Evolutionary conservation across 2,113 vertebrate species (phyloP), one percentile per base, ranked within the genome.

Genomic region (Bubo bubo): DNA sequence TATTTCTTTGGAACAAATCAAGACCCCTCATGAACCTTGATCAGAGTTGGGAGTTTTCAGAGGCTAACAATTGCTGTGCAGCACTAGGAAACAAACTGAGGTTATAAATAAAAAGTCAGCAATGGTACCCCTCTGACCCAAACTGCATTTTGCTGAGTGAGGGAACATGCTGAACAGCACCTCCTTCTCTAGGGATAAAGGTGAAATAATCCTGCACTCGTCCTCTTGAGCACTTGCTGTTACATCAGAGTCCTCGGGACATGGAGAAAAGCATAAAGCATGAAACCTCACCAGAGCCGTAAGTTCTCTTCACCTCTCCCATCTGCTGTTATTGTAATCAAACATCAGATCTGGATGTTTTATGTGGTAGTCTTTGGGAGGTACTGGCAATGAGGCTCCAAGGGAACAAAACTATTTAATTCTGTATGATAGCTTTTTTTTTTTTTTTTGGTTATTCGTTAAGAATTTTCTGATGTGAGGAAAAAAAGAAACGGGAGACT

Each of bases 291-390:
- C 28, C 47, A 41, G 52, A 75, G 22, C 68, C 20, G 27, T 32
- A 68, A 73, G 23, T 27, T 67, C n/a, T n/a, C 34, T 26, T 77
- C 2, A 1, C 37, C 72, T 73, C 16, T 72, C 30, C n/a, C 1
- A 0, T 30, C 43, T 3, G 1, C 17, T 52, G 8, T 62, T n/a
- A 26, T 0, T 56, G 32, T n/a, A 67, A 35, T 22, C 26, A 49
- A 53, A 63, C 6, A 28, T 49, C 41, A 72, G 49, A 85, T 52
- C 45, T 58, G 81, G 35, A 7, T 37, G 39, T 20, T 39, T 88
- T 71, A 6, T 20, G 19, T 53, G 17, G 32, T 71, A 28, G 20
- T 28, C 26, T 49, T 73, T 58, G 27, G n/a, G n/a, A 73, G 32
- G n/a, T 50, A 39, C 43, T 50, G 67, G 17, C 66, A 70, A 15